Percentiles rank a stretch among this genome's conserved stretches.
These are phyloP conservation scores for Monodelphis domestica DNA, from an alignment of 2,797 vertebrate species.

Conservation along the genomic window DNA sequence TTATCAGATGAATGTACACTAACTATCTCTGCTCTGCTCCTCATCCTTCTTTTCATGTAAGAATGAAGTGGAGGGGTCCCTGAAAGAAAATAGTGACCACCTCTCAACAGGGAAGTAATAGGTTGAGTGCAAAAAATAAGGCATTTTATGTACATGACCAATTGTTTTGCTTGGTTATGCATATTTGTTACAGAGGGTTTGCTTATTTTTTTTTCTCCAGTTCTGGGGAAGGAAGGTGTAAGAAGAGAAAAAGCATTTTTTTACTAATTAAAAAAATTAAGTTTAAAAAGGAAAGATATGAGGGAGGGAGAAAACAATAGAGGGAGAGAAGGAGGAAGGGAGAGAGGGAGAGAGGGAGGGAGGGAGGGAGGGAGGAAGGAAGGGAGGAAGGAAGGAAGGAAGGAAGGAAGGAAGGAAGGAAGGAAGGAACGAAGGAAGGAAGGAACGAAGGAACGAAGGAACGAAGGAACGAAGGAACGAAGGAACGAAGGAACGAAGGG, in stretches of 20 bases:
- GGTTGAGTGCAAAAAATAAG: not conserved
- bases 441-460: not conserved
- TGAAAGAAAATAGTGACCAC: not conserved
- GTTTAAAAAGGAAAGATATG: not conserved
- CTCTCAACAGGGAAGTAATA: not conserved
- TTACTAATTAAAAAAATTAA: not conserved
- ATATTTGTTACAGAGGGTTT: not conserved
- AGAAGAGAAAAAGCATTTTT: not conserved
- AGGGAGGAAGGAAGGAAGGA: rapidly evolving
- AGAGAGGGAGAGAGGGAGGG: not conserved
- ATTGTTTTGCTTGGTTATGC: not conserved
- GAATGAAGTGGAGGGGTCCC: not conserved
- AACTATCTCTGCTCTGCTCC: slow-evolving; percentile 1
- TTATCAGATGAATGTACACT: not conserved
- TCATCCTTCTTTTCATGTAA: slow-evolving; percentile 10
- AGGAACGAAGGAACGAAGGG: too few relatives aligned
- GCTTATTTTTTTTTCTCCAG: not conserved
- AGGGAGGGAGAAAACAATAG: not conserved
- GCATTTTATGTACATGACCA: not conserved
- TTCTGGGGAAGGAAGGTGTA: not conserved
- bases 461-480: too few relatives aligned
- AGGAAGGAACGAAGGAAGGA: not conserved
- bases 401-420: rapidly evolving
- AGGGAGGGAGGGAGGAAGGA: too few relatives aligned
- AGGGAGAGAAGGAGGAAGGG: not conserved